phyloP scores from a whole-genome alignment of 2,113 vertebrate genomes.

The Myiopsitta monachus region DNA sequence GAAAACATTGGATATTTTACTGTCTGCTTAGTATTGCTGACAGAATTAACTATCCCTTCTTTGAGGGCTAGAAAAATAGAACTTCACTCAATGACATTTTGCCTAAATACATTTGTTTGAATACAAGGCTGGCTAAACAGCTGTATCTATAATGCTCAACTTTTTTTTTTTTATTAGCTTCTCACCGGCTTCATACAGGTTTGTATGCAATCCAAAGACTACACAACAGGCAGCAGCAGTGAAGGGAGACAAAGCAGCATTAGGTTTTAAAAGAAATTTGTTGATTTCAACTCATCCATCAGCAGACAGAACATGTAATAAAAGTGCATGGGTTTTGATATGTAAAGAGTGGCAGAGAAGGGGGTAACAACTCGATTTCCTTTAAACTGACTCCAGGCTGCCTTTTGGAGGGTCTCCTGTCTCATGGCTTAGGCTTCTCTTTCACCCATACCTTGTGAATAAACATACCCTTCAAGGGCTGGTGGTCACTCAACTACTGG shows the following conservation, averaged over 20 bases:
- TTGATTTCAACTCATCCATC: neutral
- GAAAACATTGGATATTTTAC: neutral
- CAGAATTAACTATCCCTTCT: slow-evolving; percentile 12
- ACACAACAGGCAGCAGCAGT: neutral
- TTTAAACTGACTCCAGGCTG: neutral
- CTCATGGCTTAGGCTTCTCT: neutral
- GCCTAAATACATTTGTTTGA: slow-evolving; percentile 1
- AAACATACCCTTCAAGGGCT: neutral
- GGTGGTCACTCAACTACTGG: neutral
- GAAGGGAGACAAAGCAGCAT: neutral
- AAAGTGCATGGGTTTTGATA: neutral
- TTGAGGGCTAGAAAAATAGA: slow-evolving; percentile 21
- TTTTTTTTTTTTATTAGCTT: neutral
- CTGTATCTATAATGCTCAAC: neutral
- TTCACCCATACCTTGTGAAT: neutral
- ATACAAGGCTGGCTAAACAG: neutral
- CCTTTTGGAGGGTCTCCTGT: neutral
- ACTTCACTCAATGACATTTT: neutral
- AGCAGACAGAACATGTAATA: neutral
- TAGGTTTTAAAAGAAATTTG: neutral
- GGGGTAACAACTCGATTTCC: neutral
- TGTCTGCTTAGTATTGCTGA: neutral
- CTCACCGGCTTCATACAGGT: neutral
- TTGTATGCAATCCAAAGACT: neutral
- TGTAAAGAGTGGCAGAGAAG: neutral